Conservation (phyloP, 2,888 invertebrate genomes). For the Tipula confusa region DNA sequence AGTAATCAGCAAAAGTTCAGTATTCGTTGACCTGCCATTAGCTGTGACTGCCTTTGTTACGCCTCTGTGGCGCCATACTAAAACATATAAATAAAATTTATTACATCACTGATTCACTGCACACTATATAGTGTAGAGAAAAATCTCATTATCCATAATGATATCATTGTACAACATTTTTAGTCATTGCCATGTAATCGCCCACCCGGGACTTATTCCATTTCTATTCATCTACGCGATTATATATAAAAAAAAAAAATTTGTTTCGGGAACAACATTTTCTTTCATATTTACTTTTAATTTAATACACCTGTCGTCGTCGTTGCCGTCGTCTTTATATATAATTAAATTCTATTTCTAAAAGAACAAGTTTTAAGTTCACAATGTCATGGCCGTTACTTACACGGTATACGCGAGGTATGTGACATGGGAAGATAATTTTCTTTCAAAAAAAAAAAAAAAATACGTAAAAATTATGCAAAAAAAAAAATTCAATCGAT, state of each 20-base stretch:
- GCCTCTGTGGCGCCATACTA: too few relatives aligned
- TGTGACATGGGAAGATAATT: neutral
- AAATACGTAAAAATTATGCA: neutral
- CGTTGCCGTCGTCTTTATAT: neutral
- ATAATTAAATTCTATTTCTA: neutral
- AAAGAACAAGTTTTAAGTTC: conserved; percentile 14
- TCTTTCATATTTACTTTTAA: neutral
- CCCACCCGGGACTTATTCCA: neutral
- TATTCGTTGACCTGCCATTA: too few relatives aligned
- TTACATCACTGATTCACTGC: too few relatives aligned
- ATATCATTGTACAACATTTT: neutral
- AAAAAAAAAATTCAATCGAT: neutral
- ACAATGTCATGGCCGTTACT: neutral
- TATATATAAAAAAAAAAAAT: neutral
- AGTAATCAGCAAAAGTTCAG: too few relatives aligned
- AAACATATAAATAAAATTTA: too few relatives aligned
- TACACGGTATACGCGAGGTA: neutral
- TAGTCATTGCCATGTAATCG: neutral
- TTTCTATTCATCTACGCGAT: neutral
- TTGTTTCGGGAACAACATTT: neutral
- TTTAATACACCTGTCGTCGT: neutral
- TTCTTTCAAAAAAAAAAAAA: neutral
- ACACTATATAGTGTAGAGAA: neutral
- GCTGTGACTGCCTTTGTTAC: too few relatives aligned
- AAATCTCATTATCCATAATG: neutral